Percentiles rank a stretch among this genome's conserved stretches.
Evolutionary conservation across 37 sponge, comb jelly and placozoan species (phyloP).

Genomic region (Oopsacas minuta): DNA sequence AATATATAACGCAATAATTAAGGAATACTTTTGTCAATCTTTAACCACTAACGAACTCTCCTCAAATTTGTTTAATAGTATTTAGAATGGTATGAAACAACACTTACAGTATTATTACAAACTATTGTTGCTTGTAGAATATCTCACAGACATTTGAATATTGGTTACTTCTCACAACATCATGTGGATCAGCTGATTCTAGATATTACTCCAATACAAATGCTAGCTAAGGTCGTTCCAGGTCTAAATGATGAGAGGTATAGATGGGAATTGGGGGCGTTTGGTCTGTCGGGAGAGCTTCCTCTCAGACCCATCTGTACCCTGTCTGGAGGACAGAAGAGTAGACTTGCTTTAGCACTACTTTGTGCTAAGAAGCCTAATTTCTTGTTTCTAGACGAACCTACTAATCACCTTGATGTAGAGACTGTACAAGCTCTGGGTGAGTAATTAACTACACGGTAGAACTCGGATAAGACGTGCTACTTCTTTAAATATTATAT

Average conservation of each 20-base stretch:
- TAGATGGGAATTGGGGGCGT: conserved; percentile 52
- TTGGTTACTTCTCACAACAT: conserved; percentile 75
- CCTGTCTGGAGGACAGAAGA: conserved; percentile 80
- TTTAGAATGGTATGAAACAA: no score
- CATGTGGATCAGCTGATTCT: conserved; percentile 81
- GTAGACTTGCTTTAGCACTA: conserved; percentile 58
- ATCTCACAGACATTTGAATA: conserved; percentile 36
- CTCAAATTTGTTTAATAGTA: no score
- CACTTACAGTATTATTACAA: no score
- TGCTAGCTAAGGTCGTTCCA: conserved; percentile 23
- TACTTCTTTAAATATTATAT: no score
- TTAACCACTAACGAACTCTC: no score
- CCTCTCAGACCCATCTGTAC: conserved; percentile 63
- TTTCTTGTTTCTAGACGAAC: conserved; percentile 72
- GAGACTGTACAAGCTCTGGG: conserved; percentile 46
- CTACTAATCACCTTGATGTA: conserved; percentile 85
- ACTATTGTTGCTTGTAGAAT: not conserved
- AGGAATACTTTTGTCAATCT: no score
- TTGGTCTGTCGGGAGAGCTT: conserved; percentile 72
- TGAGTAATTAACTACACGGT: no score
- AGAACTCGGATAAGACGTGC: no score
- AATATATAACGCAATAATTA: no score
- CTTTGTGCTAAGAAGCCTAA: conserved; percentile 50
- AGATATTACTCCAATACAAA: conserved; percentile 51
- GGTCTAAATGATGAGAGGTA: conserved; percentile 52